Evolutionary conservation across 2,888 invertebrate species (phyloP).

Genomic region (Agonopterix arenella): DNA sequence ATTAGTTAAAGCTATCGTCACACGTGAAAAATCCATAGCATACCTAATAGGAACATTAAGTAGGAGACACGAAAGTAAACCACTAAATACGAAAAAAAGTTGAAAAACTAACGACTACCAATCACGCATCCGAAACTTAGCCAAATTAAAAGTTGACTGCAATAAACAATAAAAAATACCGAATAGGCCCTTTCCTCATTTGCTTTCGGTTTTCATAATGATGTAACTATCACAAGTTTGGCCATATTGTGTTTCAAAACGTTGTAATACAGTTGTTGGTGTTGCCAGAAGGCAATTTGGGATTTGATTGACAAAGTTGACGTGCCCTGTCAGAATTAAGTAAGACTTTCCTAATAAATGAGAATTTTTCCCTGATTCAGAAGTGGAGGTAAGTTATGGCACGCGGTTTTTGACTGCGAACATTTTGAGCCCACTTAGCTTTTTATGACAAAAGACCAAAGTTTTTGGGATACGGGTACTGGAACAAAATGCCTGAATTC

Average conservation of each 20-base stretch:
- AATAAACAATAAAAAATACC: slow-evolving; percentile 71
- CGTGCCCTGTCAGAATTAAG: slow-evolving; percentile 4
- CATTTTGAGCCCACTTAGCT: no score
- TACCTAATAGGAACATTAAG: slow-evolving; percentile 59
- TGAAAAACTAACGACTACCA: slow-evolving; percentile 57
- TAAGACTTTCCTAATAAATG: background rate
- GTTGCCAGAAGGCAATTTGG: slow-evolving; percentile 2
- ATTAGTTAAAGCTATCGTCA: slow-evolving; percentile 26
- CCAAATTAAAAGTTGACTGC: slow-evolving; percentile 73
- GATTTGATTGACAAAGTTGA: slow-evolving; percentile 8
- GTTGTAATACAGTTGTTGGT: slow-evolving; percentile 2
- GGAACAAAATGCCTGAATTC: no score
- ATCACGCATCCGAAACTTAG: slow-evolving; percentile 70
- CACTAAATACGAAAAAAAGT: slow-evolving; percentile 52
- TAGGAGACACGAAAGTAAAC: slow-evolving; percentile 55
- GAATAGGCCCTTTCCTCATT: slow-evolving; percentile 51
- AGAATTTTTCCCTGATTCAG: background rate
- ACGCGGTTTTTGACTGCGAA: background rate
- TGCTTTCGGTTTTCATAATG: slow-evolving; percentile 48
- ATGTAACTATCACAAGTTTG: slow-evolving; percentile 36
- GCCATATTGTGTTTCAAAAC: slow-evolving; percentile 10
- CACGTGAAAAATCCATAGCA: slow-evolving; percentile 36
- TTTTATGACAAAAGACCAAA: no score
- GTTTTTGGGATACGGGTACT: no score
- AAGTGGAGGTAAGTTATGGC: background rate